Conservation (phyloP, 2,888 invertebrate species). For the Bruchidius siliquastri region DNA sequence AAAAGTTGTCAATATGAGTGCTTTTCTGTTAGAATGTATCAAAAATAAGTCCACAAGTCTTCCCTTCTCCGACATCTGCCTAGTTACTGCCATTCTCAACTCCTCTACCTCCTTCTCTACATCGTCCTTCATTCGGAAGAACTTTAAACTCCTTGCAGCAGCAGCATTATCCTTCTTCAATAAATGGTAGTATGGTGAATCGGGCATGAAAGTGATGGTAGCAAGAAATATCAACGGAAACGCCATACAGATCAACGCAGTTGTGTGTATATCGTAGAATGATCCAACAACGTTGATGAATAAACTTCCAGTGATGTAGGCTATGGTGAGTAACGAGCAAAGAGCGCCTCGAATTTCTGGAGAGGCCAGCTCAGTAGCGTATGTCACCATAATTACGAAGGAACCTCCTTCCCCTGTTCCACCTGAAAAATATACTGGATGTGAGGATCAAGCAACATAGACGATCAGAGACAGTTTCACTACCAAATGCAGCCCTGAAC, state of each 20-base stretch:
- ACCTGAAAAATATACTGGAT: constrained; percentile 14
- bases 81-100: constrained; percentile 29
- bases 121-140: constrained; percentile 27
- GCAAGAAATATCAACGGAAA: constrained; percentile 31
- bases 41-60: constrained; percentile 52
- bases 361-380: constrained; percentile 32
- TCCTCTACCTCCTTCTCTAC: constrained; percentile 32
- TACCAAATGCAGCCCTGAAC: too few species aligned
- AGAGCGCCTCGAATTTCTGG: constrained; percentile 28
- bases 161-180: constrained; percentile 28
- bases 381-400: constrained; percentile 28
- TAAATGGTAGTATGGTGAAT: constrained; percentile 38
- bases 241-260: constrained; percentile 22
- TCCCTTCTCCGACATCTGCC: constrained; percentile 43
- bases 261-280: constrained; percentile 24
- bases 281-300: constrained; percentile 30
- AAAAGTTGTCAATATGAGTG: constrained; percentile 56
- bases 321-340: constrained; percentile 16
- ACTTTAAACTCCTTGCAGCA: constrained; percentile 28
- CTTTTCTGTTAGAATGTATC: constrained; percentile 56
- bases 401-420: constrained; percentile 31
- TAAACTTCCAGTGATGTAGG: not conserved
- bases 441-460: too few species aligned
- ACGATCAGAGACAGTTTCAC: too few species aligned
- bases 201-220: constrained; percentile 34